Evolutionary conservation across 1,140 invertebrate genomes (phyloP).

Genomic region (Prorops nasuta): DNA sequence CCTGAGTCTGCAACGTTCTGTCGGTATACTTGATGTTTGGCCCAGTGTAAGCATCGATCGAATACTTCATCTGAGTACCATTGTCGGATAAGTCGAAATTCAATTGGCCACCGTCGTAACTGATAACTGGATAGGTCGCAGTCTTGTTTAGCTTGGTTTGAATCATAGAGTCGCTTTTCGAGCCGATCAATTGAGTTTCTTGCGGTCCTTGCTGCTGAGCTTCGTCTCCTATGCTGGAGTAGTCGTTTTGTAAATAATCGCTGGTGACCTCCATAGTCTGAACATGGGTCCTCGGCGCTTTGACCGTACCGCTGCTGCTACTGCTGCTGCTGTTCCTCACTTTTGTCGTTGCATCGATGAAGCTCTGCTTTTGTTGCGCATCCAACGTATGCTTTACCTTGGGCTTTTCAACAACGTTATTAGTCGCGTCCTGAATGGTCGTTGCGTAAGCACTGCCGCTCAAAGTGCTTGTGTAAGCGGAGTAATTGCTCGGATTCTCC

Average conservation of each 20-base stretch:
- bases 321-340: conserved; percentile 32
- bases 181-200: conserved; percentile 25
- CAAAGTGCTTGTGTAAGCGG: conserved; percentile 19
- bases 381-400: conserved; percentile 32
- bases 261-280: conserved; percentile 36
- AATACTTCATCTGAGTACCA: conserved; percentile 32
- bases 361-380: conserved; percentile 32
- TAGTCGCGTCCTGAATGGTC: too few species aligned
- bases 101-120: conserved; percentile 43
- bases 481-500: conserved; percentile 42
- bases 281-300: conserved; percentile 22
- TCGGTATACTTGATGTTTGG: conserved; percentile 45
- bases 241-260: conserved; percentile 46
- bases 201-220: conserved; percentile 38
- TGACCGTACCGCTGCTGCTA: conserved; percentile 18
- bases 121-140: conserved; percentile 31
- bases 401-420: conserved; percentile 37
- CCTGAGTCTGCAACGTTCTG: conserved; percentile 35
- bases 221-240: conserved; percentile 30
- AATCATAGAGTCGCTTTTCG: conserved; percentile 23
- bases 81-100: conserved; percentile 38
- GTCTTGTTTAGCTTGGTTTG: conserved; percentile 42
- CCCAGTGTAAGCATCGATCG: conserved; percentile 41
- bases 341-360: conserved; percentile 37
- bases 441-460: conserved; percentile 16